These are phyloP conservation scores for Megalurothrips usitatus DNA, from an alignment of 2,888 invertebrate species.

Conservation along the genomic window DNA sequence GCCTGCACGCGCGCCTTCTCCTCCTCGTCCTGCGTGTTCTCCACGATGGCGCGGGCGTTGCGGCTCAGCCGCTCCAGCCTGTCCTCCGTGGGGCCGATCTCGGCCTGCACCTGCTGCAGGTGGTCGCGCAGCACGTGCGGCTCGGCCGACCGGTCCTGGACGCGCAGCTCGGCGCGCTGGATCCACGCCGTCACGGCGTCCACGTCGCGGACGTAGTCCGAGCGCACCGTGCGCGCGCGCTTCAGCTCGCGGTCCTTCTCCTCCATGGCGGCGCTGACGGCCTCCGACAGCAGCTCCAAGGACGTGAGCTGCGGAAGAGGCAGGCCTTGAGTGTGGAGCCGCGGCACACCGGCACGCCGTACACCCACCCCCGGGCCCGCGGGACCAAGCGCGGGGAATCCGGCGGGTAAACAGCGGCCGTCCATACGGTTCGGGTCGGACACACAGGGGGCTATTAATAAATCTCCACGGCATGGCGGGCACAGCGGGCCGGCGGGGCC, in stretches of 20 bases:
- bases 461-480: too few relatives aligned
- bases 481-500: too few relatives aligned
- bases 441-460: too few relatives aligned
- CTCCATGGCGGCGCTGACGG: conserved; percentile 74
- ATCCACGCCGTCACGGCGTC: conserved; percentile 81
- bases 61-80: conserved; percentile 71
- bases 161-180: conserved; percentile 73
- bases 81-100: conserved; percentile 66
- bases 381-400: too few relatives aligned
- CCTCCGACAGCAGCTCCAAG: conserved; percentile 76
- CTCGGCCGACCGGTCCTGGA: conserved; percentile 73
- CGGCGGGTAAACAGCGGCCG: too few relatives aligned
- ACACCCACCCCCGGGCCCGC: too few relatives aligned
- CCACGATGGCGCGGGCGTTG: conserved; percentile 72
- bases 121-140: conserved; percentile 73
- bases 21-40: conserved; percentile 70
- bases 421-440: too few relatives aligned
- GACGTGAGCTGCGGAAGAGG: conserved; percentile 60
- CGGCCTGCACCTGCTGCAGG: conserved; percentile 61
- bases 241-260: conserved; percentile 83
- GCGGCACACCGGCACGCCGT: too few relatives aligned
- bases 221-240: conserved; percentile 74
- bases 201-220: conserved; percentile 73
- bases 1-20: conserved; percentile 71
- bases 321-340: too few relatives aligned